phyloP scores from a whole-genome alignment of 1,140 invertebrate genomes.

The Cydia splendana region DNA sequence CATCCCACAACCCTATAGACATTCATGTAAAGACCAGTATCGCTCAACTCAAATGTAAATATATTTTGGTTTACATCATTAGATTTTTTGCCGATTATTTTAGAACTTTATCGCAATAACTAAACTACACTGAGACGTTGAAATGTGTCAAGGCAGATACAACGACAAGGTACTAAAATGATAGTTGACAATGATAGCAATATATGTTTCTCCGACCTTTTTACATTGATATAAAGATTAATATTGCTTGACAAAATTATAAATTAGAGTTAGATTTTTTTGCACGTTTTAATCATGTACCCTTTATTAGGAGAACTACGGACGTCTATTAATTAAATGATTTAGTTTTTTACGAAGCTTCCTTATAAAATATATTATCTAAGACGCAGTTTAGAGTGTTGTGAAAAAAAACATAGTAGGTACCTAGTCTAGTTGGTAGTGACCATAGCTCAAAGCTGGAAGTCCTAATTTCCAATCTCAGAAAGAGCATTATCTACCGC shows the following conservation, averaged over 20 bases:
- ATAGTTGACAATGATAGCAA: background rate
- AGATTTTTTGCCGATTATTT: background rate
- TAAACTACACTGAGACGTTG: background rate
- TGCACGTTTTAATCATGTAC: background rate
- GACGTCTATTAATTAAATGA: background rate
- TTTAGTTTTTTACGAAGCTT: background rate
- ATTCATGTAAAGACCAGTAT: background rate
- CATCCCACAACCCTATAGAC: background rate
- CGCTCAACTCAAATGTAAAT: background rate
- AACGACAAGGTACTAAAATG: background rate
- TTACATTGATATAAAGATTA: background rate
- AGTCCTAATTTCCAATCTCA: too few relatives aligned
- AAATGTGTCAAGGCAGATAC: background rate
- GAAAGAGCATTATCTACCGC: too few relatives aligned
- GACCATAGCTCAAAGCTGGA: too few relatives aligned
- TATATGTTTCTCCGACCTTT: background rate
- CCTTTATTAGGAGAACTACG: background rate
- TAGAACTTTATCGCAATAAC: background rate
- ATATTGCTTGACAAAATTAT: background rate
- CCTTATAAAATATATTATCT: background rate
- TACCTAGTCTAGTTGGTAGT: too few relatives aligned
- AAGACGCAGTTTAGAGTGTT: background rate
- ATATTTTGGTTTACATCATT: background rate
- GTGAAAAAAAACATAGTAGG: background rate
- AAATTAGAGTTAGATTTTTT: background rate